Evolutionary conservation across 1,140 invertebrate species (phyloP).

Genomic region (Geopemphigus sp.): DNA sequence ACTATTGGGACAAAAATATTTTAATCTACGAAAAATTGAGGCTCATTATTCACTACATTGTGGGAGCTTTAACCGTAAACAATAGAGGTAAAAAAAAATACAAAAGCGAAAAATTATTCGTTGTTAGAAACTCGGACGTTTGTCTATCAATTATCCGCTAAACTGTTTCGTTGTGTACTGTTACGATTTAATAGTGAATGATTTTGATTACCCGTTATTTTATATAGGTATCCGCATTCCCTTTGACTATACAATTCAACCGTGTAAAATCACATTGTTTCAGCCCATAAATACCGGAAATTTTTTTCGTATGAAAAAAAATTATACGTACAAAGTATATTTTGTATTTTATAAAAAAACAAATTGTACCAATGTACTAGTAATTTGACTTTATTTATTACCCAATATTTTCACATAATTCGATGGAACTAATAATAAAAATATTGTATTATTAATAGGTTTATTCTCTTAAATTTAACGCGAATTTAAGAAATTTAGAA

Average conservation of each 20-base stretch:
- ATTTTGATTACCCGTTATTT: background rate
- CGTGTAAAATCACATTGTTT: background rate
- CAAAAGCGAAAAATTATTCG: constrained; percentile 10
- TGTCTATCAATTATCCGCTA: background rate
- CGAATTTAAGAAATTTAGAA: no score
- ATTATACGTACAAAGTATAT: no score
- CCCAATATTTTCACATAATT: no score
- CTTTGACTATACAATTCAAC: background rate
- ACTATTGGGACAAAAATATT: constrained; percentile 11
- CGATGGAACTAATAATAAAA: no score
- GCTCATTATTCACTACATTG: constrained; percentile 3
- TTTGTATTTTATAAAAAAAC: no score
- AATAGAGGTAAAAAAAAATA: background rate
- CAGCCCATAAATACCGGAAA: no score
- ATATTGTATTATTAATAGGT: no score
- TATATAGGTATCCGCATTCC: background rate
- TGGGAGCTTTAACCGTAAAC: background rate
- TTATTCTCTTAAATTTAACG: no score
- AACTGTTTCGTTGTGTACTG: background rate
- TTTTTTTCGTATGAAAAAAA: no score
- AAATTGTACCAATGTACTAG: no score
- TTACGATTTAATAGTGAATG: background rate
- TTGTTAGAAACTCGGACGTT: background rate
- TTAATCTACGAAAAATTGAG: constrained; percentile 16
- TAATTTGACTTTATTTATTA: no score